Percentiles rank a stretch among this genome's conserved stretches.
Evolutionary conservation across 2,797 vertebrate species (phyloP).

Genomic region (Acipenser ruthenus): DNA sequence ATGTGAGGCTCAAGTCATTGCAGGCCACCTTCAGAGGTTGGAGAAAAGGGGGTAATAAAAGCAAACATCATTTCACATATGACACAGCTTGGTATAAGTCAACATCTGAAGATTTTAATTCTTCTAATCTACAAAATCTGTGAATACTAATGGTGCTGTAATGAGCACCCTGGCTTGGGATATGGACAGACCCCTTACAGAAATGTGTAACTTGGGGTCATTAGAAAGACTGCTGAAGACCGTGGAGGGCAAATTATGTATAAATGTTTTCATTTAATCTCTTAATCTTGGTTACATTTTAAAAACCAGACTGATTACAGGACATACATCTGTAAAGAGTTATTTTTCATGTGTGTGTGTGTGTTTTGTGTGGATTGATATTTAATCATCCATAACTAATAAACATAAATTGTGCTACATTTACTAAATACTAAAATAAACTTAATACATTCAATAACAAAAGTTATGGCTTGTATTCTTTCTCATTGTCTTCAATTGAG

Average conservation of each 20-base stretch:
- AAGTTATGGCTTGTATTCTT: too few relatives aligned
- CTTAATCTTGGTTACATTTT: not conserved
- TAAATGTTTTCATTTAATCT: conserved; percentile 64
- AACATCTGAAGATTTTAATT: conserved; percentile 79
- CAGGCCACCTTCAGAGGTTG: conserved; percentile 74
- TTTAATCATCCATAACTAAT: too few relatives aligned
- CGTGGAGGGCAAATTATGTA: conserved; percentile 72
- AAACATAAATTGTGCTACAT: too few relatives aligned
- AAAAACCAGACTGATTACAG: not conserved
- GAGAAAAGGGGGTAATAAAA: conserved; percentile 45
- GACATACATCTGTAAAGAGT: too few relatives aligned
- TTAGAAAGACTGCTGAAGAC: conserved; percentile 78
- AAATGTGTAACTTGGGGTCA: conserved; percentile 59
- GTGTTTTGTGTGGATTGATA: too few relatives aligned
- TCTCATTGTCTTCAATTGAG: too few relatives aligned
- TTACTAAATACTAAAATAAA: too few relatives aligned
- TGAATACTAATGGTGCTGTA: conserved; percentile 87
- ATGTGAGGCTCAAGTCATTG: conserved; percentile 77
- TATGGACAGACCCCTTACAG: conserved; percentile 77
- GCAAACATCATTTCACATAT: conserved; percentile 75
- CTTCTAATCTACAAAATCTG: conserved; percentile 79
- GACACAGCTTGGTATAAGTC: conserved; percentile 78
- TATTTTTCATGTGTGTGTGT: too few relatives aligned
- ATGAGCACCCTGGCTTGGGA: conserved; percentile 77
- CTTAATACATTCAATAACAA: too few relatives aligned